Evolutionary conservation across 2,797 vertebrate species (phyloP).

Genomic region (Paguma larvata): DNA sequence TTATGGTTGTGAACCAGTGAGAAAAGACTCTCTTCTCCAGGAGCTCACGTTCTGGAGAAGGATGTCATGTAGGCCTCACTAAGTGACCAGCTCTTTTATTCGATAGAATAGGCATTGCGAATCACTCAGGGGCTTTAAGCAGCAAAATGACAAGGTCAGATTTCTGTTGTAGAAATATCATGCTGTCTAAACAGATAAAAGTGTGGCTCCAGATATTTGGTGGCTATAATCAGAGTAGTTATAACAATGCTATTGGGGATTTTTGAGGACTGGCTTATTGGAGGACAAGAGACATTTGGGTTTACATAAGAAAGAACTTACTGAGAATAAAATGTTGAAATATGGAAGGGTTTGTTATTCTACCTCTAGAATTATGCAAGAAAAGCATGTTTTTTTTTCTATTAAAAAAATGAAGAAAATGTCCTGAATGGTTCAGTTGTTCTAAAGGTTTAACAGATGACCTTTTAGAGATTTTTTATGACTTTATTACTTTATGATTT

Average conservation of each 20-base stretch:
- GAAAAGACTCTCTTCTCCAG: slow-evolving; percentile 4
- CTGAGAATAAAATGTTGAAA: slow-evolving; percentile 56
- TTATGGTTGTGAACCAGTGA: background rate
- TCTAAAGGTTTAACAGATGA: slow-evolving; percentile 64
- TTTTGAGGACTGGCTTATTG: slow-evolving; percentile 55
- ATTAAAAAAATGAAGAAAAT: slow-evolving; percentile 30
- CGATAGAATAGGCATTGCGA: background rate
- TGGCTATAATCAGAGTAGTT: background rate
- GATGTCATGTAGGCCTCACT: background rate
- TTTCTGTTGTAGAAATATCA: slow-evolving; percentile 40
- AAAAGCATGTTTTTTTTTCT: slow-evolving; percentile 16
- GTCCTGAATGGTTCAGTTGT: slow-evolving; percentile 64
- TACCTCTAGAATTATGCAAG: slow-evolving; percentile 41
- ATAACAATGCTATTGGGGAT: background rate
- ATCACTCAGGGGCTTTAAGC: slow-evolving; percentile 23
- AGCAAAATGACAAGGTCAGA: background rate
- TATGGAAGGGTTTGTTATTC: slow-evolving; percentile 48
- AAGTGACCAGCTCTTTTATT: background rate
- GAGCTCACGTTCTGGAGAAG: background rate
- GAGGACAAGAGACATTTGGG: slow-evolving; percentile 41
- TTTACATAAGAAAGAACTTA: slow-evolving; percentile 34
- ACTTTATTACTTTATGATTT: slow-evolving; percentile 73
- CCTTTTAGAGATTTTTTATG: slow-evolving; percentile 49
- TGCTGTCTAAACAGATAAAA: background rate
- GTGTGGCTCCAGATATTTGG: background rate